phyloP scores from a whole-genome alignment of 2,113 vertebrate species.

The Sturnira hondurensis region DNA sequence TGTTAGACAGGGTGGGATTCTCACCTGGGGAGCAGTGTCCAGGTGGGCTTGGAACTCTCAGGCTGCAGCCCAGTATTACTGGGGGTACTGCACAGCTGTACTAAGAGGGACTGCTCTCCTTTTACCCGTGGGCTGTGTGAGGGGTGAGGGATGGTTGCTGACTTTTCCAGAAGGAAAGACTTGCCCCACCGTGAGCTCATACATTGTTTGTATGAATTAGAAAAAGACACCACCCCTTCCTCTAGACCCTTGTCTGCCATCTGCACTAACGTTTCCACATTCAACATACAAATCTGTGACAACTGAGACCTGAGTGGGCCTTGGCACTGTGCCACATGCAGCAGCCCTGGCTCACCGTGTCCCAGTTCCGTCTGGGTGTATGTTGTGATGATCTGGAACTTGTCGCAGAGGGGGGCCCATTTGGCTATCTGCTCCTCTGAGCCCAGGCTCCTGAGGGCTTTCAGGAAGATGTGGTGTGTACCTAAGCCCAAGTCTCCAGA shows the following conservation, averaged over 20 bases:
- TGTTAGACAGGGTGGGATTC: not conserved
- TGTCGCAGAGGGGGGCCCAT: slow-evolving; percentile 75
- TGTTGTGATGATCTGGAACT: slow-evolving; percentile 74
- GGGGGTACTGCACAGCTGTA: not conserved
- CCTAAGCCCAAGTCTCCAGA: slow-evolving; percentile 52
- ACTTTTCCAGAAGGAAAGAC: not conserved
- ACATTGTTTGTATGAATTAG: not conserved
- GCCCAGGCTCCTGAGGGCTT: slow-evolving; percentile 77
- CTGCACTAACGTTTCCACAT: not conserved
- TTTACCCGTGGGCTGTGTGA: not conserved
- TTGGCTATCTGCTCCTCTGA: slow-evolving; percentile 81
- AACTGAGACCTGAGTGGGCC: rapidly evolving
- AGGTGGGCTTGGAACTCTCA: not conserved
- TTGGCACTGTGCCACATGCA: rapidly evolving
- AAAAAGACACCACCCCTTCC: not conserved
- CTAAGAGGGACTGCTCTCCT: not conserved
- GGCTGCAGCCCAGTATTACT: not conserved
- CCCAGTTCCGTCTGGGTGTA: slow-evolving; percentile 86
- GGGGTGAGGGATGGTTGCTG: not conserved
- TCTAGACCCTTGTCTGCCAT: not conserved
- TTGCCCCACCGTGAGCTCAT: not conserved
- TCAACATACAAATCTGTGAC: not conserved
- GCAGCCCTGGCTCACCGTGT: slow-evolving; percentile 77
- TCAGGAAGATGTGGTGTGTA: slow-evolving; percentile 70
- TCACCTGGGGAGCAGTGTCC: not conserved